Evolutionary conservation across 2,888 invertebrate genomes (phyloP).

Genomic region (Noctua janthe): DNA sequence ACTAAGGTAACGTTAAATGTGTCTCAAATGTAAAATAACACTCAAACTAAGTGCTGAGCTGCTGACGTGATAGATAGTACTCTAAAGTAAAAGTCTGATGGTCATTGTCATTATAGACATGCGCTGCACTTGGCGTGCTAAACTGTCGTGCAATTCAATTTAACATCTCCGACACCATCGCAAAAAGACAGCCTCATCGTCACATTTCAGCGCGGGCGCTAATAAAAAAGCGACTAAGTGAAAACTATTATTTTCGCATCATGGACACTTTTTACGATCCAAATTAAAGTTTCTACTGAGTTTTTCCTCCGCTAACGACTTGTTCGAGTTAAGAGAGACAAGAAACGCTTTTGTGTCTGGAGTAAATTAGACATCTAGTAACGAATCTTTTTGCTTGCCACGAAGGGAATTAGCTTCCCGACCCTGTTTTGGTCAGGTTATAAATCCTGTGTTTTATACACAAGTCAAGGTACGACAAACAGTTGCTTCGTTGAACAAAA

Average conservation of each 20-base stretch:
- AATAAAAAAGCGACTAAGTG: constrained; percentile 72
- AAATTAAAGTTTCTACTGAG: constrained; percentile 73
- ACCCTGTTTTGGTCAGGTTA: constrained; percentile 58
- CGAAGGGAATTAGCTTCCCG: constrained; percentile 55
- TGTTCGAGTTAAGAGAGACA: constrained; percentile 71
- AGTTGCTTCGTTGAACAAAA: constrained; percentile 44
- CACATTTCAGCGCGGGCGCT: constrained; percentile 66
- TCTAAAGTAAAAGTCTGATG: constrained; percentile 39
- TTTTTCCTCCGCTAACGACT: constrained; percentile 76
- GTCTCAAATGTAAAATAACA: constrained; percentile 3
- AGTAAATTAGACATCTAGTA: constrained; percentile 73
- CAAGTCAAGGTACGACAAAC: constrained; percentile 43
- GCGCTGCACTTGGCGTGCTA: constrained; percentile 44
- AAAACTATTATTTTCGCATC: constrained; percentile 75
- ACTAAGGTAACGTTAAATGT: constrained; percentile 33
- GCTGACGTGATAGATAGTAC: neutral
- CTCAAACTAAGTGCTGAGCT: neutral
- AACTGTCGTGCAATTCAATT: constrained; percentile 56
- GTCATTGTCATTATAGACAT: constrained; percentile 22
- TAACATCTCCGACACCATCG: constrained; percentile 53
- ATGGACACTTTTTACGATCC: constrained; percentile 71
- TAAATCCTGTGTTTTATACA: constrained; percentile 57
- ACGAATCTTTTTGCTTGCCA: constrained; percentile 69
- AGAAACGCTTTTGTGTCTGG: constrained; percentile 73
- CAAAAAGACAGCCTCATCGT: constrained; percentile 66